phyloP scores from a whole-genome alignment of 1,140 invertebrate species.

The Lepidurus apus region DNA sequence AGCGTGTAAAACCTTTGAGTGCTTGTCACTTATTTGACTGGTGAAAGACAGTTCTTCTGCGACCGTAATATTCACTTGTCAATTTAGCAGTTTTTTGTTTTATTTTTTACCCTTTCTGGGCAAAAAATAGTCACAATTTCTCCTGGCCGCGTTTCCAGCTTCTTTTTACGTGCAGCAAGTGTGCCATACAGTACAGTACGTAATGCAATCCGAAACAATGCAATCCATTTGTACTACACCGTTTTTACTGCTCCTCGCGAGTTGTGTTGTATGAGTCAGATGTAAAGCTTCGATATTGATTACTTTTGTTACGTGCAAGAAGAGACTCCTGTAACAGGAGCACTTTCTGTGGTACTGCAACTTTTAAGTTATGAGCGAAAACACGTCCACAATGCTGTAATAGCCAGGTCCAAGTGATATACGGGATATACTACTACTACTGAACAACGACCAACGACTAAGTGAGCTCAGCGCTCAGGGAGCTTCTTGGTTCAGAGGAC shows the following conservation, averaged over 20 bases:
- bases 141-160: too few relatives aligned
- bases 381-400: not conserved
- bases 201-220: not conserved
- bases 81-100: not conserved
- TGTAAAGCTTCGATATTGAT: constrained; percentile 11
- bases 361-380: not conserved
- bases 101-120: not conserved
- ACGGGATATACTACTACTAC: not conserved
- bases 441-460: not conserved
- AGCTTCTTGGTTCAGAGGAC: too few relatives aligned
- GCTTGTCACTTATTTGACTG: constrained; percentile 9
- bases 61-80: not conserved
- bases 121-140: too few relatives aligned
- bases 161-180: not conserved
- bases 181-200: not conserved
- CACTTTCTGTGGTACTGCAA: not conserved
- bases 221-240: not conserved
- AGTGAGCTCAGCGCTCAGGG: not conserved
- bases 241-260: not conserved
- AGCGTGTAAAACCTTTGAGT: not conserved
- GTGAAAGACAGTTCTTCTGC: not conserved
- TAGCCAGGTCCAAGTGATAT: not conserved
- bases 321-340: not conserved
- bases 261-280: not conserved
- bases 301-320: constrained; percentile 16